These are phyloP conservation scores for Miichthys miiuy DNA, from an alignment of 2,797 vertebrate genomes.

Conservation along the genomic window DNA sequence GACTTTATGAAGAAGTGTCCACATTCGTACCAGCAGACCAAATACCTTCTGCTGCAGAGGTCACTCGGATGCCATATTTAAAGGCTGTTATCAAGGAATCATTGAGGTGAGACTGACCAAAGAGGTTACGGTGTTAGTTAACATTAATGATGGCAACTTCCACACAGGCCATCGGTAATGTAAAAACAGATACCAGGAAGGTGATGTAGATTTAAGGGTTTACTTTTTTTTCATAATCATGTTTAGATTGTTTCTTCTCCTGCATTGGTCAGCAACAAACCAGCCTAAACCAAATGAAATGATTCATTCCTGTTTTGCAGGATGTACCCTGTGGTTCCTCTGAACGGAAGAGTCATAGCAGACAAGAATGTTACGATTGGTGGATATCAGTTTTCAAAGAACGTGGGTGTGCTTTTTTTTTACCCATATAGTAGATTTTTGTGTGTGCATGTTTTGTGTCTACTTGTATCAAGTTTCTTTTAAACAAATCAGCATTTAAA, in stretches of 20 bases:
- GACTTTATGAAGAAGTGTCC: slow-evolving; percentile 81
- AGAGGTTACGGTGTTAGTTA: neutral
- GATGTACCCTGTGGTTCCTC: slow-evolving; percentile 84
- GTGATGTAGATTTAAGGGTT: neutral
- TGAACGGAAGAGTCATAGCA: slow-evolving; percentile 78
- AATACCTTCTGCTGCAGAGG: slow-evolving; percentile 75
- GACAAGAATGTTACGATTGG: slow-evolving; percentile 76
- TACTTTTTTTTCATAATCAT: neutral
- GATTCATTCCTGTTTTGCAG: slow-evolving; percentile 60
- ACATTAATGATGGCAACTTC: neutral
- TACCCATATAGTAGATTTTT: neutral
- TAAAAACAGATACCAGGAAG: neutral
- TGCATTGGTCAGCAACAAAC: neutral
- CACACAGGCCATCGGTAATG: neutral
- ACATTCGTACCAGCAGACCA: slow-evolving; percentile 43
- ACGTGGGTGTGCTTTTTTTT: slow-evolving; percentile 64
- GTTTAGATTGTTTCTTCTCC: neutral
- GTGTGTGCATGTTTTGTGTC: neutral
- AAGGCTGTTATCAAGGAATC: slow-evolving; percentile 85
- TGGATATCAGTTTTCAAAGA: slow-evolving; percentile 81
- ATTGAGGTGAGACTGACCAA: slow-evolving; percentile 75
- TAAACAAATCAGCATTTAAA: neutral
- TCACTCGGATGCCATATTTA: slow-evolving; percentile 81
- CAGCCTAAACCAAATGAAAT: neutral
- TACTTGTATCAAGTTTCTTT: neutral